Evolutionary conservation across 2,888 invertebrate genomes (phyloP).

Genomic region (Drosophila lacicola): DNA sequence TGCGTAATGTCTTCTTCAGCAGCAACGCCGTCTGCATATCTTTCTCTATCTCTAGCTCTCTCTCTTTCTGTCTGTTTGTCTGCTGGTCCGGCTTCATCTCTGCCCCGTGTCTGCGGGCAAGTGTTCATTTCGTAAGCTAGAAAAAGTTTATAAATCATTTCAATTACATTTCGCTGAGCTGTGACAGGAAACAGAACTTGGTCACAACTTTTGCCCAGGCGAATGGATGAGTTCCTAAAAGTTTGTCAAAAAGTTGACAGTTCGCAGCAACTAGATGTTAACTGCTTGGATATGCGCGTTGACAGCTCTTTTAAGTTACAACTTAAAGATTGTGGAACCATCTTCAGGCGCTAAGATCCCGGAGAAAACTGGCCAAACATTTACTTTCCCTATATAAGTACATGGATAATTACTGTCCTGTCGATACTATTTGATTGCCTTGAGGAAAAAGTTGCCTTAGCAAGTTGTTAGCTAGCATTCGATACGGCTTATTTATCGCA

Average conservation of each 20-base stretch:
- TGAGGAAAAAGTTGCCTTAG: slow-evolving; percentile 8
- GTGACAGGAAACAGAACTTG: slow-evolving; percentile 70
- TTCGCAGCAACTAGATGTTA: slow-evolving; percentile 37
- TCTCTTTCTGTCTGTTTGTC: slow-evolving; percentile 4
- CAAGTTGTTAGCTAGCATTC: slow-evolving; percentile 21
- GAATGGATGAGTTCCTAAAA: slow-evolving; percentile 44
- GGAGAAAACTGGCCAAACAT: neutral
- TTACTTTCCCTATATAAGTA: slow-evolving; percentile 2
- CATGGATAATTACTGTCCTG: slow-evolving; percentile 5
- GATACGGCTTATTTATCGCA: slow-evolving; percentile 21
- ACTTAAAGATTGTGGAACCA: slow-evolving; percentile 41
- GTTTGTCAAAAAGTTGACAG: slow-evolving; percentile 46
- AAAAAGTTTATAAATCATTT: slow-evolving; percentile 76
- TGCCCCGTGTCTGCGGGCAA: slow-evolving; percentile 36
- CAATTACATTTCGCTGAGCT: slow-evolving; percentile 75
- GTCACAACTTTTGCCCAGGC: slow-evolving; percentile 41
- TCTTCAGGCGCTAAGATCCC: neutral
- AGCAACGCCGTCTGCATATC: slow-evolving; percentile 5
- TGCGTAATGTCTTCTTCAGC: slow-evolving; percentile 66
- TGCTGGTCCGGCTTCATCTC: slow-evolving; percentile 7
- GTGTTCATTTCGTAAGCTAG: slow-evolving; percentile 54
- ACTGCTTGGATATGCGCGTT: slow-evolving; percentile 41
- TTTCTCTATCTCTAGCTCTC: neutral
- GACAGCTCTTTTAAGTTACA: slow-evolving; percentile 45
- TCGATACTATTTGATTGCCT: slow-evolving; percentile 34